Conservation (phyloP, 2,888 invertebrate species). For the Zygaena filipendulae region DNA sequence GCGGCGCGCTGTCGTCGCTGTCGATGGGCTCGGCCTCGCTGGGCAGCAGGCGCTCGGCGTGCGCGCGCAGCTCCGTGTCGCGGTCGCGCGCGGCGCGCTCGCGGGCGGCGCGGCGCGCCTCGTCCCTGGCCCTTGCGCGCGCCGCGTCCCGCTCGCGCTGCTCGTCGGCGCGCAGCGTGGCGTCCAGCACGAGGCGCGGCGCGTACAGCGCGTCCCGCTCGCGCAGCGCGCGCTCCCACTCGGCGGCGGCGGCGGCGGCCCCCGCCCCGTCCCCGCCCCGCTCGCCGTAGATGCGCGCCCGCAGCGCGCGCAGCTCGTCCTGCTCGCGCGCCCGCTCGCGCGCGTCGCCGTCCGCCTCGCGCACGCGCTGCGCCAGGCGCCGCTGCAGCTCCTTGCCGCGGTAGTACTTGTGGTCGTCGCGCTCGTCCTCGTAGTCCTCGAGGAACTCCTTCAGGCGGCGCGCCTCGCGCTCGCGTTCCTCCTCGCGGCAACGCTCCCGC, state of each 20-base stretch:
- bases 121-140: slow-evolving; percentile 50
- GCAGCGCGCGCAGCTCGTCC: slow-evolving; percentile 86
- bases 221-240: slow-evolving; percentile 34
- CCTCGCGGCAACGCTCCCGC: slow-evolving; percentile 75
- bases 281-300: slow-evolving; percentile 45
- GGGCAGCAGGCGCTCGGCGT: slow-evolving; percentile 71
- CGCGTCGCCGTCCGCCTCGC: slow-evolving; percentile 92
- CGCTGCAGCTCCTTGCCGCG: slow-evolving; percentile 90
- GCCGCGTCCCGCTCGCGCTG: slow-evolving; percentile 70
- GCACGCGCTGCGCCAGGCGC: slow-evolving; percentile 90
- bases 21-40: slow-evolving; percentile 80
- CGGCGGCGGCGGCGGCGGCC: slow-evolving; percentile 23
- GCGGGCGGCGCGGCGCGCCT: slow-evolving; percentile 58
- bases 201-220: slow-evolving; percentile 86
- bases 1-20: slow-evolving; percentile 67
- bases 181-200: slow-evolving; percentile 83
- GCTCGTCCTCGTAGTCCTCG: slow-evolving; percentile 98
- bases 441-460: slow-evolving; percentile 96
- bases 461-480: slow-evolving; percentile 91
- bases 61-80: slow-evolving; percentile 62
- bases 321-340: slow-evolving; percentile 91
- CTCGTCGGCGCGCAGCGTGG: slow-evolving; percentile 69
- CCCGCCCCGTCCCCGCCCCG: slow-evolving; percentile 62
- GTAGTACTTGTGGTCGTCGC: slow-evolving; percentile 97
- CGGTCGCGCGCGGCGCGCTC: slow-evolving; percentile 65